Base-by-base conservation (phyloP, 2,888 invertebrate species). In the Tholera decimalis region DNA sequence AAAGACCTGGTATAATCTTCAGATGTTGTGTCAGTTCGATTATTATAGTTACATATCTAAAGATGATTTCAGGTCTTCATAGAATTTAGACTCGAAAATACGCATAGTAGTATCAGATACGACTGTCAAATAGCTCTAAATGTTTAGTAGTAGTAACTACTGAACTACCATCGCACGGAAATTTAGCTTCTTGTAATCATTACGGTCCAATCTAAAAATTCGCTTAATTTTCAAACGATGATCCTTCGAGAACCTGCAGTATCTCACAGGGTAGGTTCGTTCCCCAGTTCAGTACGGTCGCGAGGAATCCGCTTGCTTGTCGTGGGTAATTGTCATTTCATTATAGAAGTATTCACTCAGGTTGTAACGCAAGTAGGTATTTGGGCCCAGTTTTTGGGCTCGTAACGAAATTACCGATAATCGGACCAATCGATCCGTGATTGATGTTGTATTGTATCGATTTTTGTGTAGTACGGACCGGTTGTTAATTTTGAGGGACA, bases 271-370 rank as follows among this genome's bases (percentile, higher is more conserved):
- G 15, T 55, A 8, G 30, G 24, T 43, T 15, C 39, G 59, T 9
- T 54, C 41, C 18, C n/a, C 75, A 64, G 43, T 82, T 83, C 86
- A 69, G 74, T 80, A 82, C 74, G 65, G 78, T 74, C 78, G 80
- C 83, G 81, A 83, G 88, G 91, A 91, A 91, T 92, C 85, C 88
- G 65, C 79, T 74, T 80, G 83, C 83, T 80, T 85, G 85, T 86
- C 89, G 89, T 86, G 85, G 76, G 92, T 94, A 94, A 94, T 94
- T 94, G 94, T 93, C 93, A 93, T 94, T 94, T 94, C 94, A 93
- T 95, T 95, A 94, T 89, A 90, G 91, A 92, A 94, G 91, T 91
- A 94, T 95, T 92, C 90, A 88, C 84, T 83, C 73, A 79, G 82
- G 85, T 83, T 82, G 83, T 80, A 77, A 79, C 73, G 68, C 77